These are phyloP conservation scores for Tyria jacobaeae DNA, from an alignment of 2,888 invertebrate genomes.

Conservation along the genomic window DNA sequence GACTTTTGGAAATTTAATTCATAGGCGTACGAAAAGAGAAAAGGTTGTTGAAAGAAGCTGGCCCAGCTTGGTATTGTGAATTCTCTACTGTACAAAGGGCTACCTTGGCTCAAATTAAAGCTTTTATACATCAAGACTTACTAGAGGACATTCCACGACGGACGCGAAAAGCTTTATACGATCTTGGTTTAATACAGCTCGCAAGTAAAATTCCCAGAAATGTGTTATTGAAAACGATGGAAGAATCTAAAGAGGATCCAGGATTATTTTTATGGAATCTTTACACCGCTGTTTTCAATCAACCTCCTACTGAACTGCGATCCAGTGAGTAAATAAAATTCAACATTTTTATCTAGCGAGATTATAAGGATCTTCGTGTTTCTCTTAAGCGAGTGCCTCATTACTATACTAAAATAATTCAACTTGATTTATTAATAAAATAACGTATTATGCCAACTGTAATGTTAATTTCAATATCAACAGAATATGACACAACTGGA, in stretches of 20 bases:
- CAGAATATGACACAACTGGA: conserved; percentile 76
- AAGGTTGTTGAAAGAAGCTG: conserved; percentile 62
- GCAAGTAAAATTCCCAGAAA: conserved; percentile 59
- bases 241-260: conserved; percentile 65
- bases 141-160: conserved; percentile 72
- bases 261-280: conserved; percentile 81
- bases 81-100: conserved; percentile 68
- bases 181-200: conserved; percentile 65
- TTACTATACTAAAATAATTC: too few species aligned
- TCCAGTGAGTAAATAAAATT: conserved; percentile 51
- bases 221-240: conserved; percentile 70
- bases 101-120: conserved; percentile 61
- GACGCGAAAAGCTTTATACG: conserved; percentile 61
- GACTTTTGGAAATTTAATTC: conserved; percentile 7
- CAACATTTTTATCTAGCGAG: not conserved
- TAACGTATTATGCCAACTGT: not conserved
- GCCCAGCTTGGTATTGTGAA: conserved; percentile 76
- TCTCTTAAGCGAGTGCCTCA: too few species aligned
- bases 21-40: conserved; percentile 61
- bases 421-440: too few species aligned
- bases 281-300: conserved; percentile 68
- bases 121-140: conserved; percentile 74
- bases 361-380: too few species aligned
- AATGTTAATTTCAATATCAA: conserved; percentile 30
- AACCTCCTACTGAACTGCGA: conserved; percentile 65